Conservation (phyloP, 2,797 vertebrate species). For the Chelidonichthys spinosus region DNA sequence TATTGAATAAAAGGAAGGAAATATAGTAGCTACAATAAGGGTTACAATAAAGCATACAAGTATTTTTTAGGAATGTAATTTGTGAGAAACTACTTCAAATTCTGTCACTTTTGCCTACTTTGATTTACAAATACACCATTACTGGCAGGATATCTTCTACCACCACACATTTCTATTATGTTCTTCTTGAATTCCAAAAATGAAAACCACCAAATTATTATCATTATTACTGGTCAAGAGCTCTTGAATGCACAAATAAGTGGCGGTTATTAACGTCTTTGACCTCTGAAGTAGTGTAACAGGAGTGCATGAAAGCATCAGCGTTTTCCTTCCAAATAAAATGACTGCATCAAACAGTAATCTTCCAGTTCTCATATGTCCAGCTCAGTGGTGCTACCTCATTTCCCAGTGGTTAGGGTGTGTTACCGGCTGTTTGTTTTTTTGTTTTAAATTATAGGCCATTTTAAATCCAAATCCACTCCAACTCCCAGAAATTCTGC, state of each 20-base stretch:
- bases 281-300: not conserved
- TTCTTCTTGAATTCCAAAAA: not conserved
- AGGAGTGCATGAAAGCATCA: conserved; percentile 47
- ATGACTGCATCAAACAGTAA: conserved; percentile 63
- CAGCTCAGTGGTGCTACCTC: conserved; percentile 37
- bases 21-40: not conserved
- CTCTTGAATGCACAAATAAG: not conserved
- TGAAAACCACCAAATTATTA: not conserved
- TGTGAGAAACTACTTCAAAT: not conserved
- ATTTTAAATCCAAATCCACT: conserved; percentile 38
- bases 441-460: conserved; percentile 32
- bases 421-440: conserved; percentile 32
- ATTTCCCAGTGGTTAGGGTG: conserved; percentile 69
- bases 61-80: not conserved
- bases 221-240: not conserved
- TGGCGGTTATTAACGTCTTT: not conserved
- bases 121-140: not conserved
- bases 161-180: not conserved
- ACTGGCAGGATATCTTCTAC: not conserved
- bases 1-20: not conserved
- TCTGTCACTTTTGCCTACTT: not conserved
- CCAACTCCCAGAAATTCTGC: conserved; percentile 32
- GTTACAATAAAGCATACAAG: not conserved
- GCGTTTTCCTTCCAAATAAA: conserved; percentile 48
- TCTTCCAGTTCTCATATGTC: conserved; percentile 45